phyloP scores from a whole-genome alignment of 1,140 invertebrate species.

The Sitodiplosis mosellana region DNA sequence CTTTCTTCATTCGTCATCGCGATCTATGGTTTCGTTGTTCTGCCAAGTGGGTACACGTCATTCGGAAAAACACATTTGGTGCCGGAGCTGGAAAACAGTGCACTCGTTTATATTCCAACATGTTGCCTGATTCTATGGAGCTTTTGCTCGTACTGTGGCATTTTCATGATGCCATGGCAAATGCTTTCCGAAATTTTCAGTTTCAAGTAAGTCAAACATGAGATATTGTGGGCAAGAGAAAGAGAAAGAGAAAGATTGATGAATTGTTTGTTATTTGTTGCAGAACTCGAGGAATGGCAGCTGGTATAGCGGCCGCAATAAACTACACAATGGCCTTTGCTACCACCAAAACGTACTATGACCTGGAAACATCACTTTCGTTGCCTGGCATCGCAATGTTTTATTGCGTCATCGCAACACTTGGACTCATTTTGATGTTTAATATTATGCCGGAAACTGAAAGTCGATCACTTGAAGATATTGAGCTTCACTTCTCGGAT shows the following conservation, averaged over 20 bases:
- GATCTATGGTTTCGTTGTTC: too few relatives aligned
- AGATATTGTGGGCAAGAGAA: neutral
- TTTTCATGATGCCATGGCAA: slow-evolving; percentile 26
- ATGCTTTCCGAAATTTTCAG: slow-evolving; percentile 29
- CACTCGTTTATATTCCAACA: too few relatives aligned
- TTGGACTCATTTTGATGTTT: slow-evolving; percentile 34
- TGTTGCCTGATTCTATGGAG: too few relatives aligned
- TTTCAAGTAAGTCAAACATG: slow-evolving; percentile 7
- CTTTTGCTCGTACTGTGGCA: too few relatives aligned
- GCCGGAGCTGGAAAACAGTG: too few relatives aligned
- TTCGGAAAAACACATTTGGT: too few relatives aligned
- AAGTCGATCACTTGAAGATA: slow-evolving; percentile 53
- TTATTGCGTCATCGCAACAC: slow-evolving; percentile 34
- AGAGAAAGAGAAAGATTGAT: slow-evolving; percentile 3
- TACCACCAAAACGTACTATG: slow-evolving; percentile 38
- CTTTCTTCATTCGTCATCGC: too few relatives aligned
- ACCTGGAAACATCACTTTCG: slow-evolving; percentile 28
- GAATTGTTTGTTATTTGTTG: slow-evolving; percentile 18
- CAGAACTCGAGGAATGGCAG: slow-evolving; percentile 34
- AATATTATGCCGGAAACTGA: slow-evolving; percentile 65
- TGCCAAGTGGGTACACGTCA: too few relatives aligned
- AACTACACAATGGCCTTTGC: slow-evolving; percentile 40
- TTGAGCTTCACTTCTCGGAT: slow-evolving; percentile 38
- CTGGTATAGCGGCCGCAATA: slow-evolving; percentile 32
- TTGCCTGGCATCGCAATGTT: slow-evolving; percentile 39